Evolutionary conservation across 2,888 invertebrate genomes (phyloP).

Genomic region (Coleophora flavipennella): DNA sequence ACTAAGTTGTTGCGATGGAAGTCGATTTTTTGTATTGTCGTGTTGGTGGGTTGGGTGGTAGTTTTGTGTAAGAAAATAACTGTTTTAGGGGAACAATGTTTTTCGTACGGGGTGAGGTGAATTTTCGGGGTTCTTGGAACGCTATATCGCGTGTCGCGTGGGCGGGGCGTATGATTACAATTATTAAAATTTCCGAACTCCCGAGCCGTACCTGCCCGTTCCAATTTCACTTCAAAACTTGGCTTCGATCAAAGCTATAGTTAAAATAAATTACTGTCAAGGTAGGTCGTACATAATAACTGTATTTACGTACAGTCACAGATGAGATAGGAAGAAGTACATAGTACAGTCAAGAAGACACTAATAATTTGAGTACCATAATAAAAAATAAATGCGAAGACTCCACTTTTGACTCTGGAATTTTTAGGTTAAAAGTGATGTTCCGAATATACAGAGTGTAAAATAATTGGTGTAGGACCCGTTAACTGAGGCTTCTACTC

Average conservation of each 20-base stretch:
- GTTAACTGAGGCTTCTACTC: too few species aligned
- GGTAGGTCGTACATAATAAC: background rate
- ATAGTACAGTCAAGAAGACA: too few species aligned
- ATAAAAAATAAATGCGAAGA: too few species aligned
- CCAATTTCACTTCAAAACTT: background rate
- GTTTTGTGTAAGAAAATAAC: background rate
- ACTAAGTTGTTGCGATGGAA: too few species aligned
- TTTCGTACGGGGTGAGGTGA: constrained; percentile 12
- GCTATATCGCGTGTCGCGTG: constrained; percentile 66
- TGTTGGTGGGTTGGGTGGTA: background rate
- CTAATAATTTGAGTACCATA: too few species aligned
- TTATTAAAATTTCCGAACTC: constrained; percentile 42
- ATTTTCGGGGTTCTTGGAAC: constrained; percentile 31
- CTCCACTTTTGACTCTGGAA: too few species aligned
- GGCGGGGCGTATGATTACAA: constrained; percentile 62
- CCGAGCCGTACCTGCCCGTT: background rate
- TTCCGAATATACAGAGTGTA: too few species aligned
- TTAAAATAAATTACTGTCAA: background rate
- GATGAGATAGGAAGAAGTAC: too few species aligned
- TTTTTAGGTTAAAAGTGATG: too few species aligned
- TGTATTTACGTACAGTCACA: too few species aligned
- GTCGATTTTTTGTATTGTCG: too few species aligned
- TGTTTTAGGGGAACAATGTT: background rate
- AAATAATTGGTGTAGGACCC: too few species aligned
- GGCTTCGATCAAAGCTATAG: background rate